Evolutionary conservation across 2,113 vertebrate genomes (phyloP).

Genomic region (Toxostoma redivivum): DNA sequence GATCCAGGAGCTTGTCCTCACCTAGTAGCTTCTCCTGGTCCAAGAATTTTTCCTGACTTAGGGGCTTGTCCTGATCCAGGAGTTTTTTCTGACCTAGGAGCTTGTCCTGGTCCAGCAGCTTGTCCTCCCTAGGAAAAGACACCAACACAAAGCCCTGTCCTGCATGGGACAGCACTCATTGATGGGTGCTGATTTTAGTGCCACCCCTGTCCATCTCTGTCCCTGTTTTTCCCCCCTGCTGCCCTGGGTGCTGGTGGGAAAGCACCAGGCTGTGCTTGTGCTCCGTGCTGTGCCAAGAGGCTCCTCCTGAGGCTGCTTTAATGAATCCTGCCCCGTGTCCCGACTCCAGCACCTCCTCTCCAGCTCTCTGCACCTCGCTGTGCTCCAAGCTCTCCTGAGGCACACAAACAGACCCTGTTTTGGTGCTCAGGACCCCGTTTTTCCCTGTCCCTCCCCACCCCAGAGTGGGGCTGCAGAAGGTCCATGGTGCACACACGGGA

Average conservation of each 20-base stretch:
- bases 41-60: no score
- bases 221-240: neutral
- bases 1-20: neutral
- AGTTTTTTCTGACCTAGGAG: neutral
- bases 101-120: no score
- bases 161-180: rapidly evolving
- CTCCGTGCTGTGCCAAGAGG: neutral
- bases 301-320: conserved; percentile 54
- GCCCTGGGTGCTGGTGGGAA: neutral
- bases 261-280: neutral
- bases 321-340: conserved; percentile 50
- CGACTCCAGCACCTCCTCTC: neutral
- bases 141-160: rapidly evolving
- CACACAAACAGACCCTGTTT: neutral
- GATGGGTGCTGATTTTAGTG: neutral
- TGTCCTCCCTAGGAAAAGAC: neutral
- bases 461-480: neutral
- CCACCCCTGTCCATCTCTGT: neutral
- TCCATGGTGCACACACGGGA: neutral
- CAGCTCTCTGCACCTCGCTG: neutral
- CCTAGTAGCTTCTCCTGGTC: rapidly evolving
- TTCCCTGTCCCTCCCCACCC: neutral
- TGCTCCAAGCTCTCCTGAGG: neutral
- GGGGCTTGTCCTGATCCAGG: no score
- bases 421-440: rapidly evolving